Conservation (phyloP, 2,888 invertebrate genomes). For the Dermolepida albohirtum region DNA sequence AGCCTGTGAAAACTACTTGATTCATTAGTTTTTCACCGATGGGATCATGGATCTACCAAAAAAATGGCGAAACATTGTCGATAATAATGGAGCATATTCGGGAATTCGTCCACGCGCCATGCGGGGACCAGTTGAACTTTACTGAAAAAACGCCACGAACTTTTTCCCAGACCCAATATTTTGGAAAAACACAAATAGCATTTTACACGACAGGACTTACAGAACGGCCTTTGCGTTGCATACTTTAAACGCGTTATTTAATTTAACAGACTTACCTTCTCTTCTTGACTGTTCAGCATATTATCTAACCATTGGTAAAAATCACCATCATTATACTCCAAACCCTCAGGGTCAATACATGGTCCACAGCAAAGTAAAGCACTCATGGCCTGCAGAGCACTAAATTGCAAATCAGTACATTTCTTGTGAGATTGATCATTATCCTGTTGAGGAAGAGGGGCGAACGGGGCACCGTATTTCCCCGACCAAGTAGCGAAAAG, state of each 20-base stretch:
- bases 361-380: conserved; percentile 96
- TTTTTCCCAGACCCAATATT: too few species aligned
- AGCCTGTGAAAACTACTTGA: too few species aligned
- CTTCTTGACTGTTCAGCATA: conserved; percentile 87
- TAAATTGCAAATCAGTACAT: conserved; percentile 66
- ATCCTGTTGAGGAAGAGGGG: conserved; percentile 53
- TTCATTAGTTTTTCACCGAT: too few species aligned
- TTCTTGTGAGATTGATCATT: conserved; percentile 56
- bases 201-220: too few species aligned
- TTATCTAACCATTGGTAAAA: conserved; percentile 95
- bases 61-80: too few species aligned
- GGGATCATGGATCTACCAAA: too few species aligned
- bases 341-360: conserved; percentile 86
- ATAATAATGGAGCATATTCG: too few species aligned
- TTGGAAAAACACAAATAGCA: too few species aligned
- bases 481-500: conserved; percentile 97
- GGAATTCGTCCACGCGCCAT: too few species aligned
- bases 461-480: conserved; percentile 79
- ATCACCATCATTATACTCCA: conserved; percentile 89
- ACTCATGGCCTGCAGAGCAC: conserved; percentile 87
- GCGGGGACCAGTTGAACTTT: too few species aligned
- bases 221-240: too few species aligned
- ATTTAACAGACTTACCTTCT: conserved; percentile 72
- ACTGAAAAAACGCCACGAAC: too few species aligned
- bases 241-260: background rate